Conservation (phyloP, 2,888 invertebrate genomes). For the Gasteruption jaculator region DNA sequence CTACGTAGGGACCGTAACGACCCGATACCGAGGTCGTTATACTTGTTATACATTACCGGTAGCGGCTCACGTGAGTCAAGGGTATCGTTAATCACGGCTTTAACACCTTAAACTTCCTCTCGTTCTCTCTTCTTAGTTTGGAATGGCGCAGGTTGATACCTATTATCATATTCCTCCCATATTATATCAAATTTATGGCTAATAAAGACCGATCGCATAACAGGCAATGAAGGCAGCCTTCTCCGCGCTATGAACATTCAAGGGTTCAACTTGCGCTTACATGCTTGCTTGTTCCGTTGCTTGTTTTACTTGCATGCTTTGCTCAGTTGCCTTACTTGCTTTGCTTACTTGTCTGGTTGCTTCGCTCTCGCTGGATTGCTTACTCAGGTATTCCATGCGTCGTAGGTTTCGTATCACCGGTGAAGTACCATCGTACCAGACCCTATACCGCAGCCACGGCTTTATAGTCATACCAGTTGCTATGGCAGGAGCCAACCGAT, state of each 20-base stretch:
- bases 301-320: too few relatives aligned
- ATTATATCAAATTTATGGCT: conserved; percentile 36
- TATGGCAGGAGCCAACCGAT: conserved; percentile 39
- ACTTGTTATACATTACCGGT: too few relatives aligned
- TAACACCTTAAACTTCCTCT: too few relatives aligned
- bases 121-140: too few relatives aligned
- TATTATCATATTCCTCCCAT: conserved; percentile 37
- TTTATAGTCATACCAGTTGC: conserved; percentile 38
- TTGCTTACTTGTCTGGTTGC: too few relatives aligned
- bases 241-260: conserved; percentile 2
- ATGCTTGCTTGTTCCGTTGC: too few relatives aligned
- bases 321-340: too few relatives aligned
- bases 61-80: too few relatives aligned
- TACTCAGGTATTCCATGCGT: background rate
- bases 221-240: conserved; percentile 22
- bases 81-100: too few relatives aligned
- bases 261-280: too few relatives aligned
- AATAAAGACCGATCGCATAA: conserved; percentile 38
- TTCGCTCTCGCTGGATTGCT: conserved; percentile 16
- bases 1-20: too few relatives aligned
- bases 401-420: background rate
- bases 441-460: conserved; percentile 22
- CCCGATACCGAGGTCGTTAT: too few relatives aligned
- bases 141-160: conserved; percentile 25
- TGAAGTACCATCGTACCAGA: conserved; percentile 21